Evolutionary conservation across 1,140 invertebrate species (phyloP).

Genomic region (Hyposmocoma kahamanoa): DNA sequence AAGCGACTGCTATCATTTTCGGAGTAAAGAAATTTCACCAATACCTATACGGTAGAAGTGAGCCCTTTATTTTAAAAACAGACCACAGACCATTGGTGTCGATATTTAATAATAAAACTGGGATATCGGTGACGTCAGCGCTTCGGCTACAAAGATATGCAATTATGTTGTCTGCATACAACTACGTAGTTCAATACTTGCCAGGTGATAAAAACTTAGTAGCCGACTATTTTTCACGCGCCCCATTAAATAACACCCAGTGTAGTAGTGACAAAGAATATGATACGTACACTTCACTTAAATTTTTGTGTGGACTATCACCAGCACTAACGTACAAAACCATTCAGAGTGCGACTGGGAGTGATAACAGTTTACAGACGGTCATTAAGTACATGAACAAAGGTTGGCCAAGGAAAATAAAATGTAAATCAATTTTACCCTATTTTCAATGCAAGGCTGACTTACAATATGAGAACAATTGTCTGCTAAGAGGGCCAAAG

Average conservation of each 20-base stretch:
- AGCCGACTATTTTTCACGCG: neutral
- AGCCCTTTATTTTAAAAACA: neutral
- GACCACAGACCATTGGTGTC: neutral
- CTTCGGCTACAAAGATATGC: neutral
- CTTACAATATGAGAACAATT: conserved; percentile 14
- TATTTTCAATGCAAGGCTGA: conserved; percentile 17
- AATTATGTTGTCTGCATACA: neutral
- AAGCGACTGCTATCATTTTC: neutral
- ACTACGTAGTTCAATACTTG: neutral
- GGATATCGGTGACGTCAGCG: neutral
- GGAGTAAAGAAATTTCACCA: neutral
- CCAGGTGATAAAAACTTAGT: neutral
- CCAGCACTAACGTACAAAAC: neutral
- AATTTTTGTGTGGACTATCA: neutral
- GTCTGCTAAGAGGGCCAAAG: conserved; percentile 22
- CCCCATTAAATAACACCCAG: neutral
- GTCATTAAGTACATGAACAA: neutral
- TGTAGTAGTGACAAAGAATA: neutral
- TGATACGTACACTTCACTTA: too few species aligned
- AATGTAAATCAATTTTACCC: conserved; percentile 6
- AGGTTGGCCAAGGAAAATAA: conserved; percentile 19
- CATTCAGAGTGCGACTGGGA: neutral
- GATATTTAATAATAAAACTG: neutral
- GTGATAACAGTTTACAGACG: neutral
- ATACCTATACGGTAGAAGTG: neutral